Conservation (phyloP, 2,113 vertebrate genomes). For the Boulengeromyrus knoepffleri region DNA sequence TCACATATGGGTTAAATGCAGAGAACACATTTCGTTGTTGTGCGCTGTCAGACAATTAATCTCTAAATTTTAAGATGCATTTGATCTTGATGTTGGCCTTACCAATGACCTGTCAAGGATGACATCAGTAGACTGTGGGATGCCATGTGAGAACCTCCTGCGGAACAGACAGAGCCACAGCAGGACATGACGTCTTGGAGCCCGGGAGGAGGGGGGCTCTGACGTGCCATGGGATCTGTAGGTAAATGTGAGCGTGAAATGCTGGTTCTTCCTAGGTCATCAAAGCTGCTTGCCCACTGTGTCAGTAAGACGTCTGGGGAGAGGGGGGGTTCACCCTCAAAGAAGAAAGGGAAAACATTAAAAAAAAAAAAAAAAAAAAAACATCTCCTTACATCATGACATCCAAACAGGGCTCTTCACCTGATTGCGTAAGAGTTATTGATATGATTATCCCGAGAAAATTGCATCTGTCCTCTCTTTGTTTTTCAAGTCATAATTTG, state of each 20-base stretch:
- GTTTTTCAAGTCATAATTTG: conserved; percentile 42
- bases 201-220: neutral
- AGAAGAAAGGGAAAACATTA: neutral
- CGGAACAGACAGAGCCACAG: neutral
- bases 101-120: neutral
- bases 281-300: neutral
- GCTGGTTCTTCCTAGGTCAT: neutral
- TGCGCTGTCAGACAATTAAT: too few species aligned
- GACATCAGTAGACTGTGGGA: neutral
- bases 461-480: conserved; percentile 35
- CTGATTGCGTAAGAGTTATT: conserved; percentile 37
- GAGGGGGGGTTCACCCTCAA: neutral
- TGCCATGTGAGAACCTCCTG: neutral
- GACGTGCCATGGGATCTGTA: neutral
- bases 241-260: neutral
- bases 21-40: too few species aligned
- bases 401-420: conserved; percentile 35
- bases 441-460: conserved; percentile 48
- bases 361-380: neutral
- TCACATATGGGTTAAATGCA: too few species aligned
- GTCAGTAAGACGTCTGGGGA: neutral
- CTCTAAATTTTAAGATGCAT: neutral
- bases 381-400: conserved; percentile 27
- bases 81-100: neutral
- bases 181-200: neutral